A percentile compares a stretch with the other conserved stretches of the same genome.
Conservation (phyloP, 2,888 invertebrate species). For the Spicauda simplicius region DNA sequence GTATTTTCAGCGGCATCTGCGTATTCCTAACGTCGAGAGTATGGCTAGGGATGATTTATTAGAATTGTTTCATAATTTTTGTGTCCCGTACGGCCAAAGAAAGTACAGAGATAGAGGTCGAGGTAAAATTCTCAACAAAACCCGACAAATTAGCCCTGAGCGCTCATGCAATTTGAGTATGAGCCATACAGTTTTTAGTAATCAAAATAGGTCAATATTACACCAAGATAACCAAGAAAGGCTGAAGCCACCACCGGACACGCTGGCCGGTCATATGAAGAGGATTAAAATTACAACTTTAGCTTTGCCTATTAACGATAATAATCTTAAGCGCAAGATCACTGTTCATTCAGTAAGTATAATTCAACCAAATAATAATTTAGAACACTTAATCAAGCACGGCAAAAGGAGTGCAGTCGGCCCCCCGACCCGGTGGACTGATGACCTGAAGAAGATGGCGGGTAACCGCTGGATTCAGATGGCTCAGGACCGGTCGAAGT, state of each 20-base stretch:
- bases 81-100: slow-evolving; percentile 77
- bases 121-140: slow-evolving; percentile 68
- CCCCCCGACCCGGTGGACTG: no score
- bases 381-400: no score
- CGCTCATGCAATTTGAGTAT: slow-evolving; percentile 45
- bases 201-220: slow-evolving; percentile 46
- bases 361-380: no score
- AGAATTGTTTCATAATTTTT: slow-evolving; percentile 72
- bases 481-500: no score
- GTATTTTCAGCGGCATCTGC: slow-evolving; percentile 68
- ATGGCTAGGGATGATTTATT: slow-evolving; percentile 69
- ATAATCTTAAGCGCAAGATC: slow-evolving; percentile 65
- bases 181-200: slow-evolving; percentile 33
- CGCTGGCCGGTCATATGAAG: slow-evolving; percentile 69
- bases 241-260: slow-evolving; percentile 58
- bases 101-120: slow-evolving; percentile 72
- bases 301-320: slow-evolving; percentile 40
- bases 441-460: no score
- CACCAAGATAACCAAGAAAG: slow-evolving; percentile 53
- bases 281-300: slow-evolving; percentile 68
- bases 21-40: slow-evolving; percentile 58
- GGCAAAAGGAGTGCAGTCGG: no score
- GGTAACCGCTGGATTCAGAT: no score
- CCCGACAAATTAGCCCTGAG: slow-evolving; percentile 62
- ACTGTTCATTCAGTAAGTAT: slow-evolving; percentile 41